Evolutionary conservation across 2,797 vertebrate genomes (phyloP).

Genomic region (Tauraco hartlaubi): DNA sequence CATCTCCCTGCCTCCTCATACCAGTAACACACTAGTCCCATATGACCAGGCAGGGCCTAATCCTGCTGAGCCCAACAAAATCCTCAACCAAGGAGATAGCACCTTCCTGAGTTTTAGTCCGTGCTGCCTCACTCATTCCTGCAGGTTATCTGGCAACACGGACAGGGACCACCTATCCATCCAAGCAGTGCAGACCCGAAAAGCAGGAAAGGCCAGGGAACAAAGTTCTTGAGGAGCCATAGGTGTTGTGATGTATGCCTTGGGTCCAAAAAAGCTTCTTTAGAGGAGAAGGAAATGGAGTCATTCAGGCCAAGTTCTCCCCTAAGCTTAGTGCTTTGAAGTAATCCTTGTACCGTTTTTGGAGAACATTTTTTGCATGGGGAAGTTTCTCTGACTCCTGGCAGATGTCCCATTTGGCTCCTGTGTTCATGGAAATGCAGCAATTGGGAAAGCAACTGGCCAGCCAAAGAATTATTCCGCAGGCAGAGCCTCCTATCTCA

Average conservation of each 20-base stretch:
- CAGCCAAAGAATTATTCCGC: neutral
- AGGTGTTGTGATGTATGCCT: neutral
- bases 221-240: neutral
- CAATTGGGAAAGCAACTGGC: neutral
- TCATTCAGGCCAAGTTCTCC: neutral
- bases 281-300: neutral
- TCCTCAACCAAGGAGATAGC: neutral
- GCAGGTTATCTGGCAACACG: neutral
- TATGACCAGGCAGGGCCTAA: neutral
- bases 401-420: neutral
- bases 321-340: neutral
- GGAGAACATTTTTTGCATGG: neutral
- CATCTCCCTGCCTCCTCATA: neutral
- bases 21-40: neutral
- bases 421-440: neutral
- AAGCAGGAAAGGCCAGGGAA: too few species aligned
- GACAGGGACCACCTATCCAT: fast-evolving
- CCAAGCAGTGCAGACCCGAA: neutral
- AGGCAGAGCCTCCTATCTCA: neutral
- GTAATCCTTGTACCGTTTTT: neutral
- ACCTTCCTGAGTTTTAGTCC: neutral
- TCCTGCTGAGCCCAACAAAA: neutral
- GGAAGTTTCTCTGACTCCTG: neutral
- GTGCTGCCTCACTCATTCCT: neutral
- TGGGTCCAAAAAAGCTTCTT: neutral